A percentile compares a stretch with the other conserved stretches of the same genome.
These are phyloP conservation scores for Diabrotica virgifera DNA, from an alignment of 1,140 invertebrate genomes.

Conservation along the genomic window DNA sequence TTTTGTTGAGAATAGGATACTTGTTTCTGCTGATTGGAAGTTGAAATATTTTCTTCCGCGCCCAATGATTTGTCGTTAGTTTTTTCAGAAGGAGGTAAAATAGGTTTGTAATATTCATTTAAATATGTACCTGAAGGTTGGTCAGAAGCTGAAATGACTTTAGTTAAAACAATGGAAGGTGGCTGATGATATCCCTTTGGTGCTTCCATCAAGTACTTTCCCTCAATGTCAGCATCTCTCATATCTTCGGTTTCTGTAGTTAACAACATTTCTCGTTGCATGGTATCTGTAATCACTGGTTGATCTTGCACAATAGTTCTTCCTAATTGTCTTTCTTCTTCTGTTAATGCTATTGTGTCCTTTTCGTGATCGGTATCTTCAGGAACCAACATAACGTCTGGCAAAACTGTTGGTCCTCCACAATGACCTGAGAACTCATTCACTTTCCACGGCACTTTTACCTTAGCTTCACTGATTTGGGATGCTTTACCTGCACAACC, in stretches of 20 bases:
- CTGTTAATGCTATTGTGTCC: not conserved
- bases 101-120: not conserved
- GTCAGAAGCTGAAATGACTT: slow-evolving; percentile 13
- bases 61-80: too few relatives aligned
- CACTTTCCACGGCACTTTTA: slow-evolving; percentile 9
- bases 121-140: slow-evolving; percentile 4
- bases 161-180: slow-evolving; percentile 4
- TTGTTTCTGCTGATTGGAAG: too few relatives aligned
- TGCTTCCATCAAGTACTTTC: slow-evolving; percentile 11
- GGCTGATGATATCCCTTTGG: not conserved
- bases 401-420: slow-evolving; percentile 6
- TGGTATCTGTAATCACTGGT: slow-evolving; percentile 16
- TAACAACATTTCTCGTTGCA: slow-evolving; percentile 14
- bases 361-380: not conserved
- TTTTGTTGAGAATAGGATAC: too few relatives aligned
- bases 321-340: slow-evolving; percentile 6
- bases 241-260: slow-evolving; percentile 20
- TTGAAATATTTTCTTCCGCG: too few relatives aligned
- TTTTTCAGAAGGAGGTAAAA: not conserved
- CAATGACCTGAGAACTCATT: slow-evolving; percentile 3
- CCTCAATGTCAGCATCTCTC: slow-evolving; percentile 18
- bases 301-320: slow-evolving; percentile 20
- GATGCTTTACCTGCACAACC: not conserved
- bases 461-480: too few relatives aligned
- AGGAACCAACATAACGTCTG: slow-evolving; percentile 3